Evolutionary conservation across 2,113 vertebrate genomes (phyloP).

Genomic region (Hassar affinis): DNA sequence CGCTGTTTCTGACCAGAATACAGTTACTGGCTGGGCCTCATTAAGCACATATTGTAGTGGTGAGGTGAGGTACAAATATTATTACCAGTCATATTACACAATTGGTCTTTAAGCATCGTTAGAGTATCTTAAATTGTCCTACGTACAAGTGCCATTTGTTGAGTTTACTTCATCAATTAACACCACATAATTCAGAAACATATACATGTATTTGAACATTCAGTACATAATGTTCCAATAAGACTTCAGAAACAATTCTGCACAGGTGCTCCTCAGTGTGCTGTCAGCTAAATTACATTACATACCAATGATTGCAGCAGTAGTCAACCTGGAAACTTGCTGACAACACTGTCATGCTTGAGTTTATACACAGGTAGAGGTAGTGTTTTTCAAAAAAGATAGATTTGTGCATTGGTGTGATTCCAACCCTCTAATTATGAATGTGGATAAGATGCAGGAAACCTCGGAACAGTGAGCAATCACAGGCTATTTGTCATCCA

Average conservation of each 20-base stretch:
- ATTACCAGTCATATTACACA: neutral
- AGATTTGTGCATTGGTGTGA: neutral
- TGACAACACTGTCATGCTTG: neutral
- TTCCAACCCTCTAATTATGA: neutral
- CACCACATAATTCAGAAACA: neutral
- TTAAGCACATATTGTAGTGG: neutral
- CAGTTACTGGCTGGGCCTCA: neutral
- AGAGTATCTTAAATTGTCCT: neutral
- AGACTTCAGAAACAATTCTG: neutral
- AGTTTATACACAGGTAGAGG: neutral
- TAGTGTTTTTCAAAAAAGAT: neutral
- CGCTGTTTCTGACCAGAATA: neutral
- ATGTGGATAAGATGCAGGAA: neutral
- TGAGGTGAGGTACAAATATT: neutral
- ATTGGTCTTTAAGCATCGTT: neutral
- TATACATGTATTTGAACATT: neutral
- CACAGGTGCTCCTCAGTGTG: neutral
- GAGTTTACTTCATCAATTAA: neutral
- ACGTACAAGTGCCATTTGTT: neutral
- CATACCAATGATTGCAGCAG: neutral
- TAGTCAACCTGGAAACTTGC: neutral
- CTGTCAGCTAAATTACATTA: neutral
- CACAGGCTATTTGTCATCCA: neutral
- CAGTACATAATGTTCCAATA: neutral
- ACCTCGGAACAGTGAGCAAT: neutral